Evolutionary conservation across 2,113 vertebrate species (phyloP).

Genomic region (Leptobrachium ailaonicum): DNA sequence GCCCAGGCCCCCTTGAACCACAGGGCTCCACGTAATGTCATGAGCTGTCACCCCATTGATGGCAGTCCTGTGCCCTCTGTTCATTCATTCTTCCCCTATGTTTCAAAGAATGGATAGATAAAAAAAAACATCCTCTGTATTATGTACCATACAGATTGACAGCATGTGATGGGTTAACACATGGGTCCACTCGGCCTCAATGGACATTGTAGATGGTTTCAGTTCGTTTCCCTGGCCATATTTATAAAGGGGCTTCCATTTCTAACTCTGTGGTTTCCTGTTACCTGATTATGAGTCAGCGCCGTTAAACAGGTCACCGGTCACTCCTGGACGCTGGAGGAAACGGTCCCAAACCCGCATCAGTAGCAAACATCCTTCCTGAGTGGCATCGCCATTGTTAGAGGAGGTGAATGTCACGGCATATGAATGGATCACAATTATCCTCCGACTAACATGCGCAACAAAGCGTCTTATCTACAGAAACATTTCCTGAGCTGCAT

Average conservation of each 20-base stretch:
- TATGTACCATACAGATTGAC: no score
- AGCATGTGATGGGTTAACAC: no score
- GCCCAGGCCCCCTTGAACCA: no score
- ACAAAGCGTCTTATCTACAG: slow-evolving; percentile 45
- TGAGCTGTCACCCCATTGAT: no score
- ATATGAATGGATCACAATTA: neutral
- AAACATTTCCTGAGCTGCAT: slow-evolving; percentile 42
- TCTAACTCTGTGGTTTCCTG: slow-evolving; percentile 11
- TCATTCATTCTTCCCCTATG: no score
- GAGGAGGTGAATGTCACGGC: neutral
- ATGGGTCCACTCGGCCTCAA: no score
- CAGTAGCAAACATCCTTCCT: slow-evolving; percentile 44
- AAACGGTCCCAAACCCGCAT: slow-evolving; percentile 34
- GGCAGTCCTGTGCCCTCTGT: no score
- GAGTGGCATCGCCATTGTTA: slow-evolving; percentile 10
- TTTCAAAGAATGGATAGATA: no score
- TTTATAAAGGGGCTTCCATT: slow-evolving; percentile 6
- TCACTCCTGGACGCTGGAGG: slow-evolving; percentile 27
- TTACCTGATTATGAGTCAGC: slow-evolving; percentile 42
- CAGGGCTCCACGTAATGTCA: no score
- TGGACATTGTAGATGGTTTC: no score
- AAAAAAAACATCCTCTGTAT: no score
- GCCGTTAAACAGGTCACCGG: slow-evolving; percentile 33
- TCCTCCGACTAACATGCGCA: neutral
- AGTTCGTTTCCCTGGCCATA: neutral